Evolutionary conservation across 2,888 invertebrate genomes (phyloP), one percentile per base, ranked within the genome.

Genomic region (Sinhomidia bicolor): DNA sequence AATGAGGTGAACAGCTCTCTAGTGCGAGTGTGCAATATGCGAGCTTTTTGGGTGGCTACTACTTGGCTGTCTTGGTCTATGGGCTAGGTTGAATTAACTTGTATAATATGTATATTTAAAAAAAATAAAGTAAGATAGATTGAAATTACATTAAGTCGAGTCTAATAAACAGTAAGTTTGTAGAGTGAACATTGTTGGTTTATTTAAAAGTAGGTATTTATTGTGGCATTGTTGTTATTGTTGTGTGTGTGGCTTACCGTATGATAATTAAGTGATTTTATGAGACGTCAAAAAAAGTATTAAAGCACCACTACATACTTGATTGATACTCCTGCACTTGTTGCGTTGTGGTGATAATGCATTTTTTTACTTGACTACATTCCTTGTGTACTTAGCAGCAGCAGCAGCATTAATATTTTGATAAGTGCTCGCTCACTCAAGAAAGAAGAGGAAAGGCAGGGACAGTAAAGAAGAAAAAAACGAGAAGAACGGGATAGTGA

Each of bases 211-310:
- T 36, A 36, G 65, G 65, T 68, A 36, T 71, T 36, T 20, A 41
- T 57, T 60, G 57, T 5, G 26, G 57, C 23, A 60, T 60, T 60
- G 80, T 26, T 62, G 29, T 81, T 65, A 60, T 57, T 47, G 54
- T 57, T 32, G 54, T 57, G n/a, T 32, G 81, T 65, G 62, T 81
- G 62, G 81, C 47, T 81, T 81, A 81, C 65, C 23, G 26, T 76
- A 74, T 71, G 71, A 78, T 78, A 85, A 85, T 85, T 85, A 85
- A 85, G 78, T 78, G 78, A 47, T 65, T 78, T 85, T 85, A 85
- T 76, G 84, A 84, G 60, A 74, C 74, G 74, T 74, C 60, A 85
- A 74, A n/a, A n/a, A n/a, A n/a, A n/a, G 85, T 85, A 71, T 71
- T 41, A 23, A 60, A 20, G 20, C 20, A 68, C 12, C 26, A 36